phyloP scores from a whole-genome alignment of 2,113 vertebrate species.

The Mesoclemmys tuberculata region DNA sequence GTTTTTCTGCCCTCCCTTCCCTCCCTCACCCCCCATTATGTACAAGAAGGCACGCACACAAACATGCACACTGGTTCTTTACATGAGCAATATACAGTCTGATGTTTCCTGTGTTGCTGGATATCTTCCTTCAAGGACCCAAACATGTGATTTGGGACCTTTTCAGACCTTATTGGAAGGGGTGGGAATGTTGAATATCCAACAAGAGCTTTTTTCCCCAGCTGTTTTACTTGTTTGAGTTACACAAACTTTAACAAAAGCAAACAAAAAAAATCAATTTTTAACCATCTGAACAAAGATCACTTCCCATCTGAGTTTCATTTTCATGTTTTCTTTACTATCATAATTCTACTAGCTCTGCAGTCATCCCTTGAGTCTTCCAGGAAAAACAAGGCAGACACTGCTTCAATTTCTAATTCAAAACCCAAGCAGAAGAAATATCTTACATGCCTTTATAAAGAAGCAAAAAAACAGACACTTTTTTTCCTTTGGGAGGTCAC shows the following conservation, averaged over 20 bases:
- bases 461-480: neutral
- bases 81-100: conserved; percentile 3
- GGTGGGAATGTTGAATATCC: conserved; percentile 19
- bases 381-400: neutral
- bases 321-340: neutral
- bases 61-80: neutral
- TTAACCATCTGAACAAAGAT: neutral
- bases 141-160: neutral
- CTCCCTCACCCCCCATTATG: neutral
- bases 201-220: neutral
- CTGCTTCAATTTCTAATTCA: neutral
- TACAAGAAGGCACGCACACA: neutral
- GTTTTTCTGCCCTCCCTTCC: neutral
- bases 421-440: neutral
- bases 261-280: neutral
- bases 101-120: neutral
- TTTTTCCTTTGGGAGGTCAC: conserved; percentile 2
- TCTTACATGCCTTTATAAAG: neutral
- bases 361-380: neutral
- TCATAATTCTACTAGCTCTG: neutral
- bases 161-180: conserved; percentile 1
- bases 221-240: conserved; percentile 18
- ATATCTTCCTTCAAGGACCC: neutral
- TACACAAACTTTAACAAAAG: conserved; percentile 23
- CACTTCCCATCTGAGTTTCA: neutral